Conservation (phyloP, 2,113 vertebrate species). For the Casuarius casuarius region DNA sequence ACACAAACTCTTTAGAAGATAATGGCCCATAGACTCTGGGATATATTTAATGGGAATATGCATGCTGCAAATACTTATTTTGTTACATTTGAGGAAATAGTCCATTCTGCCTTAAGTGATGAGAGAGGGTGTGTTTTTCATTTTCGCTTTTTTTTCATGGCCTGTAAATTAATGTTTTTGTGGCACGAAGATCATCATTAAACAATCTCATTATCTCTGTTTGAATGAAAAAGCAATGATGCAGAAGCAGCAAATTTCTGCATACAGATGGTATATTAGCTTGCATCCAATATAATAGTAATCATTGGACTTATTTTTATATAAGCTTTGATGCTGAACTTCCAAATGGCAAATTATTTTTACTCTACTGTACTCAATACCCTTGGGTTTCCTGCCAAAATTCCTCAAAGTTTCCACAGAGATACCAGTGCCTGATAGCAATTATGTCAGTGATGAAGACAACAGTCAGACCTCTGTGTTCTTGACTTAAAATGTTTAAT, state of each 20-base stretch:
- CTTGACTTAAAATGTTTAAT: not conserved
- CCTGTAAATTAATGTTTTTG: conserved; percentile 51
- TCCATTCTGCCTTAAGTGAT: not conserved
- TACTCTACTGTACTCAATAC: not conserved
- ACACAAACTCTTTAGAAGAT: not conserved
- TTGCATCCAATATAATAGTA: conserved; percentile 21
- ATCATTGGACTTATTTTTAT: conserved; percentile 39
- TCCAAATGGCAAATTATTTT: conserved; percentile 9
- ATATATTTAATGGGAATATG: not conserved
- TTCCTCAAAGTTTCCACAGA: not conserved
- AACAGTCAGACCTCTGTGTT: not conserved
- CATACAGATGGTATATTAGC: conserved; percentile 56
- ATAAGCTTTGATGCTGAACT: not conserved
- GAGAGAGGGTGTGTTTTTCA: not conserved
- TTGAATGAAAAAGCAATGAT: conserved; percentile 49
- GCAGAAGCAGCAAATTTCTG: conserved; percentile 38
- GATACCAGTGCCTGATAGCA: not conserved
- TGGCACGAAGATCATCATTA: conserved; percentile 30
- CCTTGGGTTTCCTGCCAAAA: not conserved
- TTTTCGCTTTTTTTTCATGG: not conserved
- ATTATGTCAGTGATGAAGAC: not conserved
- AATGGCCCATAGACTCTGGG: not conserved
- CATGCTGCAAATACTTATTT: conserved; percentile 11
- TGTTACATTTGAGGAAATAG: not conserved
- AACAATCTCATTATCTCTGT: conserved; percentile 60